A percentile compares a stretch with the other conserved stretches of the same genome.
Conservation (phyloP, 2,113 vertebrate genomes). For the Corythornis madagascariensis region DNA sequence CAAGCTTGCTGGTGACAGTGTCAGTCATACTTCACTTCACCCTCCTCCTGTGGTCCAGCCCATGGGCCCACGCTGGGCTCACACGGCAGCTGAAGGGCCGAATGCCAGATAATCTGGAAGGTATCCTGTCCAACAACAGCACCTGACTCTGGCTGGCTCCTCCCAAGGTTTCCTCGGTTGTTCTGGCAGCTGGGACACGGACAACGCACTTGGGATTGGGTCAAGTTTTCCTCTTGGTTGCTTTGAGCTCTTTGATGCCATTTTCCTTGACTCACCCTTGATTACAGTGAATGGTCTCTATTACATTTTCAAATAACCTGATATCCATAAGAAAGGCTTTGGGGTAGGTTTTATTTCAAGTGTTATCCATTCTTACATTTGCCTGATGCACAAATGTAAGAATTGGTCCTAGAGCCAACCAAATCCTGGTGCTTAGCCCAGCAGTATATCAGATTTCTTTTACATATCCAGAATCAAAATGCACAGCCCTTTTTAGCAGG, state of each 20-base stretch:
- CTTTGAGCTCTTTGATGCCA: conserved; percentile 46
- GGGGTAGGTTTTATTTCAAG: conserved; percentile 48
- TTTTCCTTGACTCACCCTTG: conserved; percentile 67
- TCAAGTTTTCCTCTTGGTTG: conserved; percentile 60
- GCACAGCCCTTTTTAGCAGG: conserved; percentile 18
- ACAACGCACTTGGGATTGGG: conserved; percentile 20
- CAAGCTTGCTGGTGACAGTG: neutral
- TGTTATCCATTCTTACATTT: conserved; percentile 14
- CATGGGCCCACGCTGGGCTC: neutral
- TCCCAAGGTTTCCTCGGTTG: neutral
- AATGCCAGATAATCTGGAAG: conserved; percentile 50
- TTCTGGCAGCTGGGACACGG: conserved; percentile 54
- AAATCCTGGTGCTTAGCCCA: conserved; percentile 58
- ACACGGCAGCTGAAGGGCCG: conserved; percentile 54
- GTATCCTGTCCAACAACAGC: conserved; percentile 34
- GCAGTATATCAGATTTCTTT: conserved; percentile 52
- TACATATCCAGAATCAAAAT: conserved; percentile 56
- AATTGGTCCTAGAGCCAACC: conserved; percentile 42
- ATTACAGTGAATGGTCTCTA: conserved; percentile 37
- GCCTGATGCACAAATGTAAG: conserved; percentile 60
- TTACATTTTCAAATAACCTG: conserved; percentile 66
- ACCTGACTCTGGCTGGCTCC: conserved; percentile 58
- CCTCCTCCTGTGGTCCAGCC: conserved; percentile 50
- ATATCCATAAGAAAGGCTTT: conserved; percentile 58
- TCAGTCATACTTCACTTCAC: conserved; percentile 42